These are phyloP conservation scores for Chouioia cunea DNA, from an alignment of 2,888 invertebrate species.

Conservation along the genomic window DNA sequence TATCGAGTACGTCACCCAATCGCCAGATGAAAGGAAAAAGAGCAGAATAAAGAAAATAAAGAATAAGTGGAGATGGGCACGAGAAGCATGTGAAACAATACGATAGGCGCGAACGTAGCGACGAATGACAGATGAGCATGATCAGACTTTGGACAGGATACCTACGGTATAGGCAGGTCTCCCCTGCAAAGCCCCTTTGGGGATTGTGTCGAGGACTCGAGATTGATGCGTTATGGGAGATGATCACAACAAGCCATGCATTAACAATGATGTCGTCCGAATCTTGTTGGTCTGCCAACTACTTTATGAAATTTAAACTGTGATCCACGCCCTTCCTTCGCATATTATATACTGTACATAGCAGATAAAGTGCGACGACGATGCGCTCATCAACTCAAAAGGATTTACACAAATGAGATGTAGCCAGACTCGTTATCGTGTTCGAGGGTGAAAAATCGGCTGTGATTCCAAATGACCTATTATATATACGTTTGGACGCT, in stretches of 20 bases:
- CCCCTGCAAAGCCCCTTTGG: slow-evolving; percentile 1
- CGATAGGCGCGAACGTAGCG: slow-evolving; percentile 3
- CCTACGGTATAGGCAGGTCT: slow-evolving; percentile 14
- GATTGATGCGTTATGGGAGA: slow-evolving; percentile 63
- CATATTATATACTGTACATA: slow-evolving; percentile 22
- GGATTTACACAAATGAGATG: neutral
- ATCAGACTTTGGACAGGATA: slow-evolving; percentile 52
- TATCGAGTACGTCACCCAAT: neutral
- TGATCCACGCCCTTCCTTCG: slow-evolving; percentile 10
- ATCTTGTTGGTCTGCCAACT: slow-evolving; percentile 42
- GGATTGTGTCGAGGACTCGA: slow-evolving; percentile 36
- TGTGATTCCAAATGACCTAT: neutral
- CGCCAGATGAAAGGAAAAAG: neutral
- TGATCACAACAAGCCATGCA: slow-evolving; percentile 60
- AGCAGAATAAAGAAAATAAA: neutral
- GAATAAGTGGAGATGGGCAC: neutral
- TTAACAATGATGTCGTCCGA: slow-evolving; percentile 55
- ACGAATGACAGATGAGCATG: slow-evolving; percentile 58
- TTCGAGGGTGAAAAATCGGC: slow-evolving; percentile 35
- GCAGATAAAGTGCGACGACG: neutral
- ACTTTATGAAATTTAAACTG: slow-evolving; percentile 54
- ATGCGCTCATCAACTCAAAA: slow-evolving; percentile 1
- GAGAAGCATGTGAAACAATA: slow-evolving; percentile 13
- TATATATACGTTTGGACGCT: slow-evolving; percentile 26
- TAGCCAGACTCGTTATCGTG: slow-evolving; percentile 33